These are phyloP conservation scores for Xylocopa sonorina DNA, from an alignment of 1,140 invertebrate genomes.

Conservation along the genomic window DNA sequence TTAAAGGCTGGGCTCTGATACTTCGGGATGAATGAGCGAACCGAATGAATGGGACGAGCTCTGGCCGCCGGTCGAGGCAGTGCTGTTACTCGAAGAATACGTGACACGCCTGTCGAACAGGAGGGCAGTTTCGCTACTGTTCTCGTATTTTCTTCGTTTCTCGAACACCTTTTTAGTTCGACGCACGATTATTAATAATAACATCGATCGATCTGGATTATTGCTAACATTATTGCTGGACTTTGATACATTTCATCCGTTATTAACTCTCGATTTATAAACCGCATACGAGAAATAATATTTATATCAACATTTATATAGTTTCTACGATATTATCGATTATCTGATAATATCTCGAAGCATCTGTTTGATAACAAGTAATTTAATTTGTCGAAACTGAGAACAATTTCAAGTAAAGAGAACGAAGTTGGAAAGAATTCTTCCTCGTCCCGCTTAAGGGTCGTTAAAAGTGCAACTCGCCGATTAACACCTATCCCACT, in stretches of 20 bases:
- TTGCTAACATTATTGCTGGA: too few species aligned
- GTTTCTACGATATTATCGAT: too few species aligned
- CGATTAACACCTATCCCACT: background rate
- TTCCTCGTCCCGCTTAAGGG: background rate
- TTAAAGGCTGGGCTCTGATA: conserved; percentile 43
- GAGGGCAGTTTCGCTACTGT: background rate
- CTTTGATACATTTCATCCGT: too few species aligned
- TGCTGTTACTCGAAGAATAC: conserved; percentile 21
- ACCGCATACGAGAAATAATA: too few species aligned
- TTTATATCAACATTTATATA: too few species aligned
- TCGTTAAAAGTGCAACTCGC: background rate
- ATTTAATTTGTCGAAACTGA: background rate
- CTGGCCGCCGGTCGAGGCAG: conserved; percentile 6
- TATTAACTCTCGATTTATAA: too few species aligned
- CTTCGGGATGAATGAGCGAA: conserved; percentile 41
- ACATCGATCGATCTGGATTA: too few species aligned
- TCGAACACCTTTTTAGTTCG: background rate
- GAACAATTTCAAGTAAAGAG: background rate
- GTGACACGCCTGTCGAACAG: conserved; percentile 8
- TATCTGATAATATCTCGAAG: too few species aligned
- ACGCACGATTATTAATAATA: too few species aligned
- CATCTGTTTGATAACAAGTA: too few species aligned
- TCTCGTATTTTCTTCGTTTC: background rate
- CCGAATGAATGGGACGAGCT: conserved; percentile 55
- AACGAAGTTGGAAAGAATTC: background rate